Percentiles rank a stretch among this genome's conserved stretches.
Conservation (phyloP, 2,113 vertebrate genomes). For the Orientallactaga bullata region DNA sequence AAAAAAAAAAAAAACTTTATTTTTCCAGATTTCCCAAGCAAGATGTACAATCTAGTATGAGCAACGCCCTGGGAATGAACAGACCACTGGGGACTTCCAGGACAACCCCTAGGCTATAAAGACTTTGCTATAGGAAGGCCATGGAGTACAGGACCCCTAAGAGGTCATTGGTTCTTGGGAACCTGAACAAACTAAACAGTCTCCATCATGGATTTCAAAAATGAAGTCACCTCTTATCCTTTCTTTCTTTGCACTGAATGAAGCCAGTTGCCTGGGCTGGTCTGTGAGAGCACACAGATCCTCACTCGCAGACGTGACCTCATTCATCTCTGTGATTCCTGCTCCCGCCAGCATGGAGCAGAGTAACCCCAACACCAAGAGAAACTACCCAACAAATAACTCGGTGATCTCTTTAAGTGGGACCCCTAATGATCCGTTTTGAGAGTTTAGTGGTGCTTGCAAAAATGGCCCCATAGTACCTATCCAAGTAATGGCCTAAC, state of each 20-base stretch:
- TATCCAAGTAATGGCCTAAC: too few species aligned
- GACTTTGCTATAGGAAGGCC: background rate
- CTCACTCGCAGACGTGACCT: background rate
- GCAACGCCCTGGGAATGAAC: fast-evolving
- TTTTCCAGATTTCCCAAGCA: background rate
- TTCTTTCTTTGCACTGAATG: background rate
- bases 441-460: background rate
- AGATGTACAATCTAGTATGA: background rate
- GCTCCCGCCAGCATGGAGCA: background rate
- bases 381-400: background rate
- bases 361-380: background rate
- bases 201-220: background rate
- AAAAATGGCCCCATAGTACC: background rate
- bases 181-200: background rate
- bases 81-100: fast-evolving
- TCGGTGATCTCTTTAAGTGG: background rate
- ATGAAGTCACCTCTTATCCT: background rate
- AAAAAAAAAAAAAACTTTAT: background rate
- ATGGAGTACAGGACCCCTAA: background rate
- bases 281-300: background rate
- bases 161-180: background rate
- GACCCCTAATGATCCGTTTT: background rate
- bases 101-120: background rate
- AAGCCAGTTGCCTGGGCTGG: background rate
- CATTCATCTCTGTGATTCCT: background rate